Evolutionary conservation across 2,797 vertebrate genomes (phyloP).

Genomic region (Acanthurus tractus): DNA sequence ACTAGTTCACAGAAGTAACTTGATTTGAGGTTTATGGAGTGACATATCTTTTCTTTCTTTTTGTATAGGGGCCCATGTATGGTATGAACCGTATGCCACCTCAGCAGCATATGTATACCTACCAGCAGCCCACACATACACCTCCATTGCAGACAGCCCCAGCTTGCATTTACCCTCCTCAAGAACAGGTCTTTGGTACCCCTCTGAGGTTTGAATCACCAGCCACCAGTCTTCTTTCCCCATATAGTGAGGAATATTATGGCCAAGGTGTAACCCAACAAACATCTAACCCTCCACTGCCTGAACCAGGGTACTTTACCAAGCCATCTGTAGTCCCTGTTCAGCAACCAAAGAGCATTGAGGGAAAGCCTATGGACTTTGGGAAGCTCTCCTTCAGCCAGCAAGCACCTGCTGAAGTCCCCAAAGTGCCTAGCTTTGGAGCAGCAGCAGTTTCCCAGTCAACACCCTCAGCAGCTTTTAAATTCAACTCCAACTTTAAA

Average conservation of each 20-base stretch:
- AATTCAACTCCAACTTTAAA: slow-evolving; percentile 98
- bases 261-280: slow-evolving; percentile 90
- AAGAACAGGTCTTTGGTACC: slow-evolving; percentile 91
- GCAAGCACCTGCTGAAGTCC: slow-evolving; percentile 85
- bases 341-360: slow-evolving; percentile 87
- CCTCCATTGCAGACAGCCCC: slow-evolving; percentile 92
- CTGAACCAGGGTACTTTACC: slow-evolving; percentile 98
- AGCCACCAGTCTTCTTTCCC: slow-evolving; percentile 91
- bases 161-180: slow-evolving; percentile 94
- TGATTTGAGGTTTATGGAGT: background rate
- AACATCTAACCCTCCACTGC: slow-evolving; percentile 92
- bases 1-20: background rate
- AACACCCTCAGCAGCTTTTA: slow-evolving; percentile 88
- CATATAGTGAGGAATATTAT: slow-evolving; percentile 94
- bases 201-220: slow-evolving; percentile 94
- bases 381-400: slow-evolving; percentile 91
- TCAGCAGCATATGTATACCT: slow-evolving; percentile 94
- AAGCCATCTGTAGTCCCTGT: slow-evolving; percentile 87
- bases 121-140: slow-evolving; percentile 93
- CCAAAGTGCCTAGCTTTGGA: slow-evolving; percentile 87
- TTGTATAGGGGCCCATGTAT: slow-evolving; percentile 90
- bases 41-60: slow-evolving; percentile 9
- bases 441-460: slow-evolving; percentile 79
- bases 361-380: slow-evolving; percentile 89
- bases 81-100: slow-evolving; percentile 93